These are phyloP conservation scores for Pipistrellus nathusii DNA, from an alignment of 2,797 vertebrate species.

Conservation along the genomic window DNA sequence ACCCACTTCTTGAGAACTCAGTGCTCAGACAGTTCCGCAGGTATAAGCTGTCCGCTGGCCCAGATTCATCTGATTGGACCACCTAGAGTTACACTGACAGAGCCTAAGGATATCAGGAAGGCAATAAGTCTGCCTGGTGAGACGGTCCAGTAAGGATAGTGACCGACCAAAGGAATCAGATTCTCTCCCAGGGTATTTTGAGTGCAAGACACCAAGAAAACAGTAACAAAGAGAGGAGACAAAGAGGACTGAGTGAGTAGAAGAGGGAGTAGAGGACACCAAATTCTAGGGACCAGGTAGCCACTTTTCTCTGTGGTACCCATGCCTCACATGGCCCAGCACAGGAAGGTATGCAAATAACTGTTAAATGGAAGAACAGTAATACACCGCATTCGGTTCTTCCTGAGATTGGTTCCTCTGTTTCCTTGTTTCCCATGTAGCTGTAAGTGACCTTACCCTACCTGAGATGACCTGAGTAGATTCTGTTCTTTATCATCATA, in stretches of 20 bases:
- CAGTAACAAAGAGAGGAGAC: background rate
- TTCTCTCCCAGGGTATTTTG: background rate
- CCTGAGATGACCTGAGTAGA: background rate
- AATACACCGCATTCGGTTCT: background rate
- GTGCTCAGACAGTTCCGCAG: background rate
- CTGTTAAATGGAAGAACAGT: background rate
- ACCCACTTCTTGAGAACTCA: background rate
- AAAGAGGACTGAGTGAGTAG: background rate
- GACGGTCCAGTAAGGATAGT: background rate
- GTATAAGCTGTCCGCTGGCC: background rate
- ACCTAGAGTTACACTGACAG: background rate
- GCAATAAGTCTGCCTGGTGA: background rate
- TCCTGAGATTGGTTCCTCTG: background rate
- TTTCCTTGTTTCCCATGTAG: background rate
- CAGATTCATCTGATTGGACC: background rate
- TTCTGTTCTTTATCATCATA: background rate
- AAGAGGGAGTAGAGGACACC: background rate
- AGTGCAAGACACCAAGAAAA: background rate
- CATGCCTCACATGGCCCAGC: background rate
- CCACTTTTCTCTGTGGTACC: background rate
- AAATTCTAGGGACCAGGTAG: background rate
- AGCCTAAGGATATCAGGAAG: rapidly evolving
- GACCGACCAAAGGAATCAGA: background rate
- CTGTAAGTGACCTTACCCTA: background rate
- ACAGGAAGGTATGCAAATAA: background rate